Evolutionary conservation across 2,113 vertebrate species (phyloP).

Genomic region (cat (Felis catus)): F.catus_Fca126_mat1.0 CM031413.1:31031001-31031500

Average conservation of each 20-base stretch:
- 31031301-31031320: neutral
- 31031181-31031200: too few relatives aligned
- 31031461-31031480: neutral
- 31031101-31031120: too few relatives aligned
- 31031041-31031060: neutral
- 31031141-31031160: too few relatives aligned
- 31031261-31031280: neutral
- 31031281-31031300: neutral
- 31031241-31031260: too few relatives aligned
- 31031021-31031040: neutral
- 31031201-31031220: too few relatives aligned
- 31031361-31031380: neutral
- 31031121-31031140: too few relatives aligned
- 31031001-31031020: neutral
- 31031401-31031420: neutral
- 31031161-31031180: too few relatives aligned
- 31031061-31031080: neutral
- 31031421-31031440: neutral
- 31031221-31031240: too few relatives aligned
- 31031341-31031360: neutral
- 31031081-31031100: neutral
- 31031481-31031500: neutral
- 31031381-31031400: neutral
- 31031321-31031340: neutral
- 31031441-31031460: neutral